These are phyloP conservation scores for Dendrocincla tyrannina DNA, from an alignment of 2,797 vertebrate species.

Conservation along the genomic window DNA sequence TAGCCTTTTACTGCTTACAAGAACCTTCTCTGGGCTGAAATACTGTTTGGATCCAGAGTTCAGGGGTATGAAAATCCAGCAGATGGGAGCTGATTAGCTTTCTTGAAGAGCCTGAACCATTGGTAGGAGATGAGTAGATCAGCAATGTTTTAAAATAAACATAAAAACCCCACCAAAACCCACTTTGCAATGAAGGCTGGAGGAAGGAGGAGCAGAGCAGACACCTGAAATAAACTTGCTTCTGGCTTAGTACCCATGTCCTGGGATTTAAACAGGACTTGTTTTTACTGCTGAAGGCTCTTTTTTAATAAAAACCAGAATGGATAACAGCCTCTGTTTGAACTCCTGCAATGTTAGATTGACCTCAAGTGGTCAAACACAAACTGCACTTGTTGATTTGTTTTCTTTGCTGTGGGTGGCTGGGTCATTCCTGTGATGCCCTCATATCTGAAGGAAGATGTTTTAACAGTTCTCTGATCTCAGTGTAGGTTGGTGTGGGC, in stretches of 20 bases:
- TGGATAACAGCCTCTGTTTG: not conserved
- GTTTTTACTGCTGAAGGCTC: not conserved
- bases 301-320: not conserved
- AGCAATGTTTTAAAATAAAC: fast-evolving
- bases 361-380: not conserved
- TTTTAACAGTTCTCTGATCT: not conserved
- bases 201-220: not conserved
- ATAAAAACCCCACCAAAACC: not conserved
- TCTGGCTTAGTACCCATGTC: not conserved
- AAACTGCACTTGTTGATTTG: not conserved
- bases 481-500: not conserved
- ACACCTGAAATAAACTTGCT: not conserved
- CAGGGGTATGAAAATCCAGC: not conserved
- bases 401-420: not conserved
- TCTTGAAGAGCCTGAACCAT: not conserved
- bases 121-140: not conserved
- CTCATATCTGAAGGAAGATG: fast-evolving
- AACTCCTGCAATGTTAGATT: not conserved
- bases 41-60: not conserved
- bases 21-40: not conserved
- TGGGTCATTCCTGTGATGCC: not conserved
- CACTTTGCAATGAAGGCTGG: not conserved
- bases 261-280: not conserved
- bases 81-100: not conserved
- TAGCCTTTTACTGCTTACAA: not conserved